Evolutionary conservation across 2,113 vertebrate genomes (phyloP).

Genomic region (Pelodiscus sinensis): DNA sequence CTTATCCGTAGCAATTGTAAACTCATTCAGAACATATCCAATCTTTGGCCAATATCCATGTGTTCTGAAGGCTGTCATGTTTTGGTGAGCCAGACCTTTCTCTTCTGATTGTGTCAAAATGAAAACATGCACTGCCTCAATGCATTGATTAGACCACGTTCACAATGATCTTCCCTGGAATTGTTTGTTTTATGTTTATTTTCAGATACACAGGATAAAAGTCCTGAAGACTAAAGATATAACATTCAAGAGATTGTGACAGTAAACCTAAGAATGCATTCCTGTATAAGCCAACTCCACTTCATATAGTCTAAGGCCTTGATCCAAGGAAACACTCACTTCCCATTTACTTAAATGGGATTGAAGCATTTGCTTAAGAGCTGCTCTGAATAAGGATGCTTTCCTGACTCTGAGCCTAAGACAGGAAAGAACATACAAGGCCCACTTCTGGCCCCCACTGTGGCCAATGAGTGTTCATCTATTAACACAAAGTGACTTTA

Average conservation of each 20-base stretch:
- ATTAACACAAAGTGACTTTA: not conserved
- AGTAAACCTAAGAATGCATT: not conserved
- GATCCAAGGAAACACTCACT: not conserved
- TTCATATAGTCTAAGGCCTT: not conserved
- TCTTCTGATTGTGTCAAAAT: not conserved
- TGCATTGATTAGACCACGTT: not conserved
- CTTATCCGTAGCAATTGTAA: not conserved
- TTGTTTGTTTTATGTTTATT: not conserved
- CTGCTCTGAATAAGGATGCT: not conserved
- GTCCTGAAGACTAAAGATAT: not conserved
- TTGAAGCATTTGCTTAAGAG: not conserved
- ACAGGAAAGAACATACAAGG: not conserved
- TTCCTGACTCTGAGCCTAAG: not conserved
- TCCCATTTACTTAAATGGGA: not conserved
- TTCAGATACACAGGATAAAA: not conserved
- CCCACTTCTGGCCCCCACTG: not conserved
- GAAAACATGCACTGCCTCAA: not conserved
- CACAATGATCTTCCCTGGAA: not conserved
- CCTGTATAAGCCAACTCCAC: not conserved
- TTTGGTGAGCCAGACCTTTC: not conserved
- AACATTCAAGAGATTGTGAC: not conserved
- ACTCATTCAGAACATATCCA: not conserved
- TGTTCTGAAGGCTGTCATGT: not conserved
- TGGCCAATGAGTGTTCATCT: too few relatives aligned
- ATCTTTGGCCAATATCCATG: not conserved